Base-by-base conservation (phyloP, 2,888 invertebrate genomes). In the Zootermopsis nevadensis region DNA sequence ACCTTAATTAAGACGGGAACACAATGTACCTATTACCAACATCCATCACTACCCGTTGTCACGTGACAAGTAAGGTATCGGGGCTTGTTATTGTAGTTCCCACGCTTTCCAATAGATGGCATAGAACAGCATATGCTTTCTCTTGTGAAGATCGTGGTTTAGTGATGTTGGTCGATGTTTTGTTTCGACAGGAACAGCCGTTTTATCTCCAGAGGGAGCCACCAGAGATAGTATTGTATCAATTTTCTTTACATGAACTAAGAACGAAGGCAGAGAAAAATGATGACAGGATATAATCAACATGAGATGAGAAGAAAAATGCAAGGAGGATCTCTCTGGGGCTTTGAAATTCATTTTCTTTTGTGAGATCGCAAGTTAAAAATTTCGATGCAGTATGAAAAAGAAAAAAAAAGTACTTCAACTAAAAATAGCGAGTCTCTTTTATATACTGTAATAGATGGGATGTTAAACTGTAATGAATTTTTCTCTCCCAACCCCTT, bases 221-320 rank as follows among this genome's bases (percentile, higher is more conserved):
- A 60, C 60, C n/a, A 60, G 60, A 53, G 53, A 27, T n/a, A 27
- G 60, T n/a, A 24, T 60, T 60, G 2, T 27, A 60, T 60, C 8
- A 60, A 27, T 27, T 60, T 60, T n/a, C n/a, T 15, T 60, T 60
- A 60, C 10, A 60, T 6, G n/a, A n/a, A 27, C 27, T 4, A 60
- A 60, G 27, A 60, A 60, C n/a, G 27, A 60, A 60, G 27, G n/a
- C 60, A 60, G 60, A 60, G 60, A 60, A 60, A 60, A 60, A 60
- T 60, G 60, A 60, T 60, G 60, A 60, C 60, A 60, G 60, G 60
- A 8, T 60, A 4, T 27, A 60, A 27, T 60, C n/a, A 60, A 60
- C 27, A 27, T 60, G 6, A 27, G 8, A 27, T 27, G 60, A 27
- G n/a, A 60, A 60, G 60, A 60, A 60, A 27, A 27, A 60, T 60